Base-by-base conservation (phyloP, 2,888 invertebrate species). In the Meiosimyza platycephala region DNA sequence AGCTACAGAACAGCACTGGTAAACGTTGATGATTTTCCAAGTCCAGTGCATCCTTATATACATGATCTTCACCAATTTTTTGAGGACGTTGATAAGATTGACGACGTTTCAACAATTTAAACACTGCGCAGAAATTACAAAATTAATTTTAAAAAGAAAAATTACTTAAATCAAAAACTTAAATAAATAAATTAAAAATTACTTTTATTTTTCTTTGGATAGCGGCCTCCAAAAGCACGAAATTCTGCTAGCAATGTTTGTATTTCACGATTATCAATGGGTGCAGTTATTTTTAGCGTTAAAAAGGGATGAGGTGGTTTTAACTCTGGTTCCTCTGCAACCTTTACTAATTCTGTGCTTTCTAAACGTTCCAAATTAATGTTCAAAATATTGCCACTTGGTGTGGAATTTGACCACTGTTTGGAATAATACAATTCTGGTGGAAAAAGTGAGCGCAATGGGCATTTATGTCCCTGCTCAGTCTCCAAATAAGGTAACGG, bases 401-500 rank as follows among this genome's bases (percentile, higher is more conserved):
- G 71, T 12, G 74, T 68, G 9, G 54, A 9, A 48, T 74, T 88
- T 1, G 87, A 83, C 83, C 92, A 90, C 76, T 91, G 90, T 52
- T 88, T 87, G 3, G 95, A 94, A 86, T 91, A 92, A 82, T 91
- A 95, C 7, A 94, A 89, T 78, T 93, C 92, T 18, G 90, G 88
- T 0, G 94, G 92, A 78, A 95, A 95, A 83, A 91, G 94, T 65
- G 88, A 88, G 18, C 95, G 90, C 66, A 95, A 87, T 50, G 90
- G 88, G 81, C 95, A 96, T 78, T 92, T 92, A 59, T 92, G 90
- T 0, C 96, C 97, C 13, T 89, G 89, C 83, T 95, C 95, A 0
- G 96, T 94, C 88, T 96, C 96, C 76, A 97, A 87, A 88, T 93
- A 96, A 0, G 99, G 98, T 71, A 96, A 90, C 0, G 94, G 91